Evolutionary conservation across 2,113 vertebrate genomes (phyloP).

Genomic region (Numida meleagris): DNA sequence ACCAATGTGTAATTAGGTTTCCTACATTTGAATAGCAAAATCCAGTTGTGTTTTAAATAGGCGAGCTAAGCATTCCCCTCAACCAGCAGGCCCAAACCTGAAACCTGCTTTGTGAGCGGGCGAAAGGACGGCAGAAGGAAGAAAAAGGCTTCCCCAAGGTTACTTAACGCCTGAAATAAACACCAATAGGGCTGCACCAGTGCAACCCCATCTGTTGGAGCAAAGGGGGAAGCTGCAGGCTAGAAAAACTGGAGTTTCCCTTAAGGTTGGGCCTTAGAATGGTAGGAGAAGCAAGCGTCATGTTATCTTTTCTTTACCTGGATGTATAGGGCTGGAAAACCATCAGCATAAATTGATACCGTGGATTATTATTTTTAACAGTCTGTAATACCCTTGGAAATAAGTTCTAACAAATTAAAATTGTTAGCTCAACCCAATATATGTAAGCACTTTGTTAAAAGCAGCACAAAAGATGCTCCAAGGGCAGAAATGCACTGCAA

Average conservation of each 20-base stretch:
- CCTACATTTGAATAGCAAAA: constrained; percentile 90
- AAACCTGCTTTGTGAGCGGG: constrained; percentile 81
- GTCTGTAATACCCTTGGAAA: neutral
- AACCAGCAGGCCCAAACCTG: constrained; percentile 84
- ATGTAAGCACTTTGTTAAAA: neutral
- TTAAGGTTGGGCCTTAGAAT: neutral
- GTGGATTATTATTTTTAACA: neutral
- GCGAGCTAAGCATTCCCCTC: constrained; percentile 82
- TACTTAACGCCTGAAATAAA: constrained; percentile 62
- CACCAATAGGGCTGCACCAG: constrained; percentile 21
- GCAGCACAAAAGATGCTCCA: neutral
- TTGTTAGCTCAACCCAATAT: neutral
- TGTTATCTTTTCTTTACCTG: neutral
- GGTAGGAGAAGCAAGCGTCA: neutral
- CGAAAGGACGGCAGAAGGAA: constrained; percentile 72
- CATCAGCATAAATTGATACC: neutral
- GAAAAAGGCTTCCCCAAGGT: constrained; percentile 66
- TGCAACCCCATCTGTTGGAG: neutral
- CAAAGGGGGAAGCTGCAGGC: neutral
- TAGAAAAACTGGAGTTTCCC: neutral
- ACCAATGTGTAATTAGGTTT: constrained; percentile 97
- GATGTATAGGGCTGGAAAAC: neutral
- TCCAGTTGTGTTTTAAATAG: constrained; percentile 90
- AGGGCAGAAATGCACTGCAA: neutral
- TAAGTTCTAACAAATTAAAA: neutral